phyloP scores from a whole-genome alignment of 2,113 vertebrate genomes.

The Xiphias gladius region DNA sequence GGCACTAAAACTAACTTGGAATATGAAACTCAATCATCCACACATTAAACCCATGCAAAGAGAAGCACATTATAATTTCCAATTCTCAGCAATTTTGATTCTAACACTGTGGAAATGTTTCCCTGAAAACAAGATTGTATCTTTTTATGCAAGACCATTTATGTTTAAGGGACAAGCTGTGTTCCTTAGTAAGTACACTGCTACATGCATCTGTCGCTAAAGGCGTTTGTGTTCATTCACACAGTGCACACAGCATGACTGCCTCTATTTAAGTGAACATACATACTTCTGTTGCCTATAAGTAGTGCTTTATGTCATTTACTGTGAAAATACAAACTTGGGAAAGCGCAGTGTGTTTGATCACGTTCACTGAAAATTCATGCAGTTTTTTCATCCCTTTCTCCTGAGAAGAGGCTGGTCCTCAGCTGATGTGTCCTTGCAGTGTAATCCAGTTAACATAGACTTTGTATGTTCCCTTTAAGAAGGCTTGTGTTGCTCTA shows the following conservation, averaged over 20 bases:
- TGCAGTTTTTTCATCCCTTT: neutral
- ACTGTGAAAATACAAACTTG: neutral
- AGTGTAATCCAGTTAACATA: neutral
- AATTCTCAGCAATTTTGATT: constrained; percentile 29
- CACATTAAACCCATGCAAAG: constrained; percentile 30
- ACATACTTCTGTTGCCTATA: neutral
- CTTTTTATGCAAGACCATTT: constrained; percentile 1
- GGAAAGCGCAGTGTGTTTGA: neutral
- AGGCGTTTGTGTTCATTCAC: neutral
- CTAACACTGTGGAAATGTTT: constrained; percentile 20
- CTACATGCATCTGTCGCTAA: neutral
- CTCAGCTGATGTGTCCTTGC: neutral
- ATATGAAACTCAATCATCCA: constrained; percentile 54
- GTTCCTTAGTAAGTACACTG: neutral
- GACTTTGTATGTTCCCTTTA: neutral
- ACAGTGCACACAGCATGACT: neutral
- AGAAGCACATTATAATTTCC: constrained; percentile 28
- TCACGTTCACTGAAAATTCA: neutral
- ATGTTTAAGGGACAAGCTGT: neutral
- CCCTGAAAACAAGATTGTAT: neutral
- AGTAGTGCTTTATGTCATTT: neutral
- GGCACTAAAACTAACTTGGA: constrained; percentile 56
- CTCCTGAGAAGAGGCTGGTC: neutral
- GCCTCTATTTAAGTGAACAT: neutral
- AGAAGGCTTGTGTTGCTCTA: neutral